Evolutionary conservation across 2,888 invertebrate species (phyloP).

Genomic region (Argynnis bischoffii): DNA sequence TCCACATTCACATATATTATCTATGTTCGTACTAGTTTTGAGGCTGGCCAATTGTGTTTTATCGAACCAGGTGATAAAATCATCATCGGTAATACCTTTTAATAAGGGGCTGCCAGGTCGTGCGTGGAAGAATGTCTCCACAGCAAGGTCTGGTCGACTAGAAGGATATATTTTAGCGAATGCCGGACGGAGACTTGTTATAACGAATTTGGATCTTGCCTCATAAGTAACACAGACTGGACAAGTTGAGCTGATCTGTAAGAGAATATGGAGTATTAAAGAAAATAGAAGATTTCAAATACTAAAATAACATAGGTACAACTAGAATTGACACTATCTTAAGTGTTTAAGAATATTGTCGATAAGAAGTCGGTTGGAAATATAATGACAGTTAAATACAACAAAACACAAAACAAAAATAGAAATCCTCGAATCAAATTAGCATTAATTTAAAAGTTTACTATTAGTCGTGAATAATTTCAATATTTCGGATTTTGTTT

Average conservation of each 20-base stretch:
- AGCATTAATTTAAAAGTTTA: no score
- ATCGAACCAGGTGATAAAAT: constrained; percentile 86
- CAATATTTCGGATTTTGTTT: no score
- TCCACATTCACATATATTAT: constrained; percentile 81
- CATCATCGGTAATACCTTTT: constrained; percentile 84
- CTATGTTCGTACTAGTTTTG: constrained; percentile 70
- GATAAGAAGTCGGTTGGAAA: no score
- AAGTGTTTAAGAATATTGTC: background rate
- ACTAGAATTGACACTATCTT: background rate
- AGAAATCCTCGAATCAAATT: no score
- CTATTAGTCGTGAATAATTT: no score
- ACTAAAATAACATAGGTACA: no score
- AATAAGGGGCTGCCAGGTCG: constrained; percentile 82
- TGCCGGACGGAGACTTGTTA: constrained; percentile 84
- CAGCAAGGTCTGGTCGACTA: constrained; percentile 83
- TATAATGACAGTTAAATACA: no score
- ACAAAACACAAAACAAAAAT: no score
- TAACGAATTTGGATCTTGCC: constrained; percentile 82
- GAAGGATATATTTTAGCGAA: constrained; percentile 85
- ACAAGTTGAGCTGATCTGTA: constrained; percentile 81
- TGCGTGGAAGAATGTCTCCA: constrained; percentile 85
- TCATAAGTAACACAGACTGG: constrained; percentile 85
- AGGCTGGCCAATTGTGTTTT: constrained; percentile 78
- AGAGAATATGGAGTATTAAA: constrained; percentile 27
- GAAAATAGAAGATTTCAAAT: background rate